Base-by-base conservation (phyloP, 2,888 invertebrate genomes). In the Oligia fasciuncula region DNA sequence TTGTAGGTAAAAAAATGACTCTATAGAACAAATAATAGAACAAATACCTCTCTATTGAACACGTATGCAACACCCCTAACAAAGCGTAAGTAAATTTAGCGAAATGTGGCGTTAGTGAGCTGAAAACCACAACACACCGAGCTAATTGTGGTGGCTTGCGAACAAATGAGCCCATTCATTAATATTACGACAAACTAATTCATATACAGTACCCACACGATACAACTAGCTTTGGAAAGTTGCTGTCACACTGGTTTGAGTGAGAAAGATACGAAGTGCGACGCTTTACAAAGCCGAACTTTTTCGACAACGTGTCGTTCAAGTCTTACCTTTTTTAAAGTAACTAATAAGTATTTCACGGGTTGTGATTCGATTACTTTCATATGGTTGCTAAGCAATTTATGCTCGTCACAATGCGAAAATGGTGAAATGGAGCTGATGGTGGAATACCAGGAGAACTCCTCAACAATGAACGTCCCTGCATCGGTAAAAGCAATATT, bases 91-190 rank as follows among this genome's bases (percentile, higher is more conserved):
- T 84, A 66, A 83, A 83, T 87, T 73, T 40, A 65, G 60, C 68
- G 5, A 63, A 79, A 72, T 65, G 54, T 65, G 19, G 51, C 57
- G 63, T 60, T 77, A 79, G 71, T 87, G 77, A 73, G 72, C 75
- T 77, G 35, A 79, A 76, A 71, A 79, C 83, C 85, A 46, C 85
- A 89, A 80, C 85, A 80, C 65, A 51, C 46, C 62, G 63, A 75
- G 76, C 70, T 87, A 87, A 87, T 85, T 85, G 79, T 69, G 67
- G 79, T 51, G 81, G 85, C 69, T 73, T 29, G 49, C 3, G 8
- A 79, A 86, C 85, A 77, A 86, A 70, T 67, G 67, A 68, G 51
- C 40, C 46, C 73, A 78, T 78, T 80, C 63, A 78, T 87, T 76
- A 80, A 79, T 84, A 87, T 80, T 76, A 76, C 75, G 43, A 46